Percentiles rank a stretch among this genome's conserved stretches.
Evolutionary conservation across 2,888 invertebrate genomes (phyloP).

Genomic region (Ornithoptera alexandrae): DNA sequence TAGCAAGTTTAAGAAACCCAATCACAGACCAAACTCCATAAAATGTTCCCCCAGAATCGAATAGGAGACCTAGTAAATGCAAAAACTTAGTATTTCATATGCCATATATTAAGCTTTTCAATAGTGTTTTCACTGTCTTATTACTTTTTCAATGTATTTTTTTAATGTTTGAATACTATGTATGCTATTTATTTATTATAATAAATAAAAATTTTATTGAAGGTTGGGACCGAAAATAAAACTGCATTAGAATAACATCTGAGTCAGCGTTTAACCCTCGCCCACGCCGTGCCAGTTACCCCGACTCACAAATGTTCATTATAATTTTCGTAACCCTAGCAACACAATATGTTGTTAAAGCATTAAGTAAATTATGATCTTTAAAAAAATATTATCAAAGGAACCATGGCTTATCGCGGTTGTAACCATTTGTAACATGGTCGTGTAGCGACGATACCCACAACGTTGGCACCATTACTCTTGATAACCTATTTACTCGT

Average conservation of each 20-base stretch:
- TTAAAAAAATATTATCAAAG: conserved; percentile 22
- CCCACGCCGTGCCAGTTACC: conserved; percentile 44
- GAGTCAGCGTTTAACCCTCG: conserved; percentile 46
- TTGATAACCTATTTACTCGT: conserved; percentile 23
- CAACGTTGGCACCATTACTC: conserved; percentile 14
- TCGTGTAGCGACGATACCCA: conserved; percentile 10
- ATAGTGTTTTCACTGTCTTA: background rate
- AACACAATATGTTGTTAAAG: conserved; percentile 33
- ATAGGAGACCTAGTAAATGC: too few relatives aligned
- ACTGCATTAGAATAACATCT: conserved; percentile 40
- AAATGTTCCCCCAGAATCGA: too few relatives aligned
- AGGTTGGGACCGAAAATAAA: conserved; percentile 37
- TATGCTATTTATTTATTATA: background rate
- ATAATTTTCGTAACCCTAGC: conserved; percentile 39
- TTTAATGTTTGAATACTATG: too few relatives aligned
- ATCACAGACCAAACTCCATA: too few relatives aligned
- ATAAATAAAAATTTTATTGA: conserved; percentile 43
- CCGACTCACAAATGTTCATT: conserved; percentile 40
- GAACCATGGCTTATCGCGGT: conserved; percentile 22
- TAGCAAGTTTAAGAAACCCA: too few relatives aligned
- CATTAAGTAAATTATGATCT: background rate
- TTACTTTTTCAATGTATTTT: too few relatives aligned
- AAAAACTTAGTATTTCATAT: too few relatives aligned
- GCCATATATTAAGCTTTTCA: background rate
- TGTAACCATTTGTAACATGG: conserved; percentile 4